phyloP scores from a whole-genome alignment of 2,888 invertebrate genomes.

The Macaria notata region DNA sequence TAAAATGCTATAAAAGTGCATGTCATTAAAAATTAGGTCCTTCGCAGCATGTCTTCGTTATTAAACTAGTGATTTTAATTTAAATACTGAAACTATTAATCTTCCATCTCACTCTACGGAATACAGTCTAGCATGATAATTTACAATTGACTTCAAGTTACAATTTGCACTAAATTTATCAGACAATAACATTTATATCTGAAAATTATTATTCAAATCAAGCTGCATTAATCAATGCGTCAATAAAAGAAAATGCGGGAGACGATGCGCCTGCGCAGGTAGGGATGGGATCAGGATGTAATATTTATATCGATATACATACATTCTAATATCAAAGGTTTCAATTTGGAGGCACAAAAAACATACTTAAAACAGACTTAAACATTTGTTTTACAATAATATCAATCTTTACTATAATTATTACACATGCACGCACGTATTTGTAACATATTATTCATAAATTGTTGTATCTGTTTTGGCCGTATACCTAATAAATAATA shows the following conservation, averaged over 20 bases:
- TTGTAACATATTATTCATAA: no score
- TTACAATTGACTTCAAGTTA: constrained; percentile 66
- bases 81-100: constrained; percentile 14
- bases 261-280: constrained; percentile 66
- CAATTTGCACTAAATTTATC: constrained; percentile 83
- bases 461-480: no score
- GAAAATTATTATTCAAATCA: constrained; percentile 82
- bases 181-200: constrained; percentile 81
- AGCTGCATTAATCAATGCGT: constrained; percentile 78
- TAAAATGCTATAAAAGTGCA: no score
- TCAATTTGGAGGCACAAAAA: no score
- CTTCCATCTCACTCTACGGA: constrained; percentile 27
- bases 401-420: no score
- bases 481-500: no score
- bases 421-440: no score
- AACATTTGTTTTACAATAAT: no score
- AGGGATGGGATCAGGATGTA: constrained; percentile 38
- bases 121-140: constrained; percentile 42
- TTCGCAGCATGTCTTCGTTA: no score
- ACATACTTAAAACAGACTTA: no score
- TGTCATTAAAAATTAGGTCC: no score
- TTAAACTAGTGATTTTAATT: constrained; percentile 16
- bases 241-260: constrained; percentile 79
- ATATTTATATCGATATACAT: constrained; percentile 4
- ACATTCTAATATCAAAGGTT: no score